Conservation (phyloP, 2,888 invertebrate species). For the Tanytarsus gracilentus region DNA sequence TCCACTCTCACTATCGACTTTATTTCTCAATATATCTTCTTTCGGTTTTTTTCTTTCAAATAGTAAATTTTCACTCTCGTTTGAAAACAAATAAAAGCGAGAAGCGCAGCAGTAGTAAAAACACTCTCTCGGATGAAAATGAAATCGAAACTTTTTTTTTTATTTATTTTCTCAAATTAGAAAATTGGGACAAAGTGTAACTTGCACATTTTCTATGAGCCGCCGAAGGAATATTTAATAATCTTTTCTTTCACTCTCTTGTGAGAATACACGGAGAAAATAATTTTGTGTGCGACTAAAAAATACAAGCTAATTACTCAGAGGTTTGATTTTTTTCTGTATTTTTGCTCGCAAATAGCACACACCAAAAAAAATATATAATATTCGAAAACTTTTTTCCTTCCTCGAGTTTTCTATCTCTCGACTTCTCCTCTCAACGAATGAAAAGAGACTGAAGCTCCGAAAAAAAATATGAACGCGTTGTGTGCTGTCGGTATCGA, state of each 20-base stretch:
- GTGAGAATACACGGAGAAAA: no score
- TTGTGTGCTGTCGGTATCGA: not conserved
- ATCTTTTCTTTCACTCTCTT: not conserved
- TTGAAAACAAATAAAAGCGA: no score
- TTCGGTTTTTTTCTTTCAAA: not conserved
- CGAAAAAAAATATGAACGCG: not conserved
- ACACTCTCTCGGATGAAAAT: slow-evolving; percentile 10
- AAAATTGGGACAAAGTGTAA: slow-evolving; percentile 26
- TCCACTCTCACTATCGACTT: no score
- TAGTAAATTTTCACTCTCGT: slow-evolving; percentile 24
- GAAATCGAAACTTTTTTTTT: slow-evolving; percentile 20
- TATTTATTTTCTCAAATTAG: slow-evolving; percentile 3
- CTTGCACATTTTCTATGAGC: not conserved
- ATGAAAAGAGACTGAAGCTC: slow-evolving; percentile 24
- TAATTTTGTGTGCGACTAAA: no score
- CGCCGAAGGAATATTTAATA: not conserved
- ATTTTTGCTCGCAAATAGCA: not conserved
- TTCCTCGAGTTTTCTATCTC: not conserved
- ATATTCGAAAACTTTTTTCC: not conserved
- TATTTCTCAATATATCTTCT: no score
- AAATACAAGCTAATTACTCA: no score
- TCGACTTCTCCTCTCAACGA: slow-evolving; percentile 26
- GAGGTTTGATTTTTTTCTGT: no score
- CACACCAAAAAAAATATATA: not conserved
- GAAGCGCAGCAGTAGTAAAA: no score